Evolutionary conservation across 2,113 vertebrate species (phyloP).

Genomic region (Dipodomys spectabilis): DNA sequence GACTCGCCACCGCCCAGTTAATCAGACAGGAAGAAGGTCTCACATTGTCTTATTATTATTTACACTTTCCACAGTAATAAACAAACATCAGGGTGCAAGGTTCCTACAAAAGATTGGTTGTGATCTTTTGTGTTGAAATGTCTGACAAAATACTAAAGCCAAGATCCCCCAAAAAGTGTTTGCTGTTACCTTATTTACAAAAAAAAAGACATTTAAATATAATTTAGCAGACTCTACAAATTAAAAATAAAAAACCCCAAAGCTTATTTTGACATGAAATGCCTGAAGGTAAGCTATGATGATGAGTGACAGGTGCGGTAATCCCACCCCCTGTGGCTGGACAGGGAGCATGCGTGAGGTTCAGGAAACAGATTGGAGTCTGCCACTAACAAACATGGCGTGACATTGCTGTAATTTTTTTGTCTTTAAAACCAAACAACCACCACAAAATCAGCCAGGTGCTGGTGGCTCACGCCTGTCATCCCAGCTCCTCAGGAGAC

Average conservation of each 20-base stretch:
- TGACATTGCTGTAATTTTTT: no score
- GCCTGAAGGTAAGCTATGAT: no score
- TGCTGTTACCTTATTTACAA: constrained; percentile 85
- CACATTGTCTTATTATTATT: constrained; percentile 77
- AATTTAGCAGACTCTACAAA: constrained; percentile 75
- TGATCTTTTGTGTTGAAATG: constrained; percentile 75
- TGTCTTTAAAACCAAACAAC: no score
- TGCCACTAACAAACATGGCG: no score
- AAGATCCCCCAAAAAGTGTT: constrained; percentile 73
- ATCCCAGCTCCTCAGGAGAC: no score
- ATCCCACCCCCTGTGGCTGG: no score
- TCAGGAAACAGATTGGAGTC: no score
- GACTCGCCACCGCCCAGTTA: constrained; percentile 76
- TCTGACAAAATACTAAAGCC: constrained; percentile 82
- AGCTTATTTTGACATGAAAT: constrained; percentile 65
- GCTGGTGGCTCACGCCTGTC: no score
- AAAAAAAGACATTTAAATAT: constrained; percentile 79
- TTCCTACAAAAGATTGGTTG: constrained; percentile 79
- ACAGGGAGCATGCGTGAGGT: no score
- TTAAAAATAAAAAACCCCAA: constrained; percentile 63
- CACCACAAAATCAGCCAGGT: no score
- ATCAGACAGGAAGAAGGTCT: constrained; percentile 79
- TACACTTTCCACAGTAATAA: constrained; percentile 83
- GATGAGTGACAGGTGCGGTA: no score
- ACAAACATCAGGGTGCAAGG: constrained; percentile 73